Percentiles rank a stretch among this genome's conserved stretches.
Conservation (phyloP, 2,888 invertebrate genomes). For the Phaonia tiefii region DNA sequence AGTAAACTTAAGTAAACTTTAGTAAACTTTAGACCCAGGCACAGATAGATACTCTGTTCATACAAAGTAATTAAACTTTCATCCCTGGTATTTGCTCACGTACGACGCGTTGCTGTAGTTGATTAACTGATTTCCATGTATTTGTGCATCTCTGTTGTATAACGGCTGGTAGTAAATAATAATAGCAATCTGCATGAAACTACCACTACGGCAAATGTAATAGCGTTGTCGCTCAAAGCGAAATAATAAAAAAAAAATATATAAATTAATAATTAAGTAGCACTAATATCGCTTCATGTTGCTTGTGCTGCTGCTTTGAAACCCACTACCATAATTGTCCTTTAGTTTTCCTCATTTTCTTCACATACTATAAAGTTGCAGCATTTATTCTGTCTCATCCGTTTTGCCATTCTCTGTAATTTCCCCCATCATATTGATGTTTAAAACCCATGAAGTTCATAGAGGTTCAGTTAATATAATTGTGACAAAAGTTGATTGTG, state of each 20-base stretch:
- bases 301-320: not conserved
- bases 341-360: too few relatives aligned
- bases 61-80: too few relatives aligned
- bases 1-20: too few relatives aligned
- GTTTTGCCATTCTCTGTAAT: not conserved
- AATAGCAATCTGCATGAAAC: not conserved
- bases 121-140: slow-evolving; percentile 45
- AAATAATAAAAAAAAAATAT: slow-evolving; percentile 43
- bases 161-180: slow-evolving; percentile 24
- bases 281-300: slow-evolving; percentile 31
- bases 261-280: slow-evolving; percentile 57
- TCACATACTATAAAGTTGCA: not conserved
- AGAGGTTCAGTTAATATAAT: slow-evolving; percentile 30
- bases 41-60: too few relatives aligned
- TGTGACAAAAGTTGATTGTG: not conserved
- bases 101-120: too few relatives aligned
- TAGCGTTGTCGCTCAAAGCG: not conserved
- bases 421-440: too few relatives aligned
- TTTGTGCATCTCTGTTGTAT: not conserved
- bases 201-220: slow-evolving; percentile 15
- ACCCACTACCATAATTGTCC: too few relatives aligned
- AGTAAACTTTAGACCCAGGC: too few relatives aligned
- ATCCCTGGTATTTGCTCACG: too few relatives aligned
- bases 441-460: slow-evolving; percentile 34
- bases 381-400: not conserved